These are phyloP conservation scores for Odontomachus brunneus DNA, from an alignment of 1,140 invertebrate species.

Conservation along the genomic window DNA sequence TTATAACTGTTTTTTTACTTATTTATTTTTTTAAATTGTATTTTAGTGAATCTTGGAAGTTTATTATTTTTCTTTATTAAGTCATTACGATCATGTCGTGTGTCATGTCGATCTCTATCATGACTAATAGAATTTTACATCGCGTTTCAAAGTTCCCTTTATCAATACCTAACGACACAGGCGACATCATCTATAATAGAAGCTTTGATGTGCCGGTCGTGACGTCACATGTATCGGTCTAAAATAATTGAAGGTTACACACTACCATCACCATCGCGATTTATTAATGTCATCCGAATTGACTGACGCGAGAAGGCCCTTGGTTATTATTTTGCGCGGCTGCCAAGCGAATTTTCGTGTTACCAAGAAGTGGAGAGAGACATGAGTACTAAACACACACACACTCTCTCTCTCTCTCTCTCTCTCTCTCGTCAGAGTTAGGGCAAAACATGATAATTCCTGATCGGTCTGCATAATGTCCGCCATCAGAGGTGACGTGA, in stretches of 20 bases:
- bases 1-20: background rate
- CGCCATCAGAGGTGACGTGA: too few species aligned
- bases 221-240: slow-evolving; percentile 5
- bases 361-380: background rate
- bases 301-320: background rate
- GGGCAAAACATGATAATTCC: too few species aligned
- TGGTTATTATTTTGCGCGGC: background rate
- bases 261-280: background rate
- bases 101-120: too few species aligned
- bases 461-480: too few species aligned
- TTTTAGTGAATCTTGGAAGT: too few species aligned
- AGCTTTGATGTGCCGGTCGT: background rate
- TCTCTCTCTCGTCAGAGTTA: too few species aligned
- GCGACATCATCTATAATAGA: background rate
- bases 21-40: background rate
- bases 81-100: background rate
- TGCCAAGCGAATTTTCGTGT: background rate
- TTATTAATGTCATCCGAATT: slow-evolving; percentile 28
- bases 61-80: background rate
- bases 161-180: background rate
- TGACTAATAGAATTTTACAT: background rate
- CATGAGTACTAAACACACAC: too few species aligned
- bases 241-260: slow-evolving; percentile 14
- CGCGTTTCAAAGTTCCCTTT: background rate
- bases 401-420: too few species aligned